Evolutionary conservation across 1,140 invertebrate species (phyloP), one percentile per base, ranked within the genome.

Genomic region (Luehdorfia chinensis): DNA sequence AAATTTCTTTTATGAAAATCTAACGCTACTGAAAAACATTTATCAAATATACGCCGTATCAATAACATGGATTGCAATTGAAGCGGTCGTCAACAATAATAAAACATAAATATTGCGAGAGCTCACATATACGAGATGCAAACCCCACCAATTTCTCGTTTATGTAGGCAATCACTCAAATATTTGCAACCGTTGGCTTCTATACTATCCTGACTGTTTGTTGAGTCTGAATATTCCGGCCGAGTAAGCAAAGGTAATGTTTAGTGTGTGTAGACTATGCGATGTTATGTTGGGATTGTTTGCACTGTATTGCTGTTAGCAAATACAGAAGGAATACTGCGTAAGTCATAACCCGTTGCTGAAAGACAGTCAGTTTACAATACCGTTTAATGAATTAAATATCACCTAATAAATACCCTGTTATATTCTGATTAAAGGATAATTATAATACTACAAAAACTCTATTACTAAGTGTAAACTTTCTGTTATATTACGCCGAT

Each of bases 221-320:
- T 52, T 34, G 52, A 44, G 36, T 61, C 45, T 67, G 56, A 66
- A 63, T 62, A 57, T 69, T 70, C 59, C 64, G 54, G 57, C 33
- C 57, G 60, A 63, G 47, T 58, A 45, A 55, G 54, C 71, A 68
- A 66, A 77, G 68, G 71, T 70, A 72, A 73, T 70, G 60, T 68
- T 68, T 64, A 63, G 50, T 60, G 43, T 64, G 60, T 57, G 54
- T 55, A 48, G 50, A 43, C 54, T 44, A 47, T 66, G 58, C 56
- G 47, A 52, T 49, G 25, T 14, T 34, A 47, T 47, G 19, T 21
- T 21, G 2, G 27, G 36, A 37, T 13, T 66, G 56, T 60, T 60
- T 65, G 47, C 41, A 28, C 46, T n/a, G n/a, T n/a, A 54, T 56
- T 59, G 53, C 48, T 43, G 27, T n/a, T 36, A 41, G 51, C 46